Base-by-base conservation (phyloP, 2,888 invertebrate genomes). In the Eupithecia subumbrata region DNA sequence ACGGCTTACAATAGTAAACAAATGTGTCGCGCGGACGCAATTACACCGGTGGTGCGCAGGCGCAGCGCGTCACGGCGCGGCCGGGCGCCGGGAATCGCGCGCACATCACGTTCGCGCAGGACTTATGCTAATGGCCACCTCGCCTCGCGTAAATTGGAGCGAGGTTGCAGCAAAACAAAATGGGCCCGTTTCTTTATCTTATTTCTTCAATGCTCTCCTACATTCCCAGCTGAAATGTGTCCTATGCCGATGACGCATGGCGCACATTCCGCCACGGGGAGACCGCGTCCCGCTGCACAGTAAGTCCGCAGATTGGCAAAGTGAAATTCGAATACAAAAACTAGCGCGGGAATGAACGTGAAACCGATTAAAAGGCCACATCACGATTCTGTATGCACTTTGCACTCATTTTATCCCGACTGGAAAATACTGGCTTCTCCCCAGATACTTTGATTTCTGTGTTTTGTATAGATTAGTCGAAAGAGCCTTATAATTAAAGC, bases 311-410 rank as follows among this genome's bases (percentile, higher is more conserved):
- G 92, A 93, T 93, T 91, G 91, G 92, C 89, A 86, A 90, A 91
- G 91, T 92, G 91, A 93, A 93, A 92, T 92, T 89, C 90, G 92
- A 93, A 93, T 92, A 92, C 93, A 93, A 94, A 94, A 94, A 93
- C 91, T 91, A 90, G 90, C 90, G 89, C 92, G 91, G 91, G 90
- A 92, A 92, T 89, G 89, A 93, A 92, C 94, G 94, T 94, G 94
- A 89, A 94, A 94, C 91, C 94, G 95, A 94, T 94, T 95, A 94
- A 95, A 94, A 91, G 91, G 90, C 92, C 92, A 89, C 95, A 95
- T 94, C 95, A 95, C 95, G 95, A 94, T 94, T 94, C 90, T 92
- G 93, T 93, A 93, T 95, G 94, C 95, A 93, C 94, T 95, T 94
- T 95, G 95, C 93, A 94, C 94, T 94, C 91, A 90, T 90, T 92